Conservation (phyloP, 2,888 invertebrate genomes). For the Saturnia japonica region DNA sequence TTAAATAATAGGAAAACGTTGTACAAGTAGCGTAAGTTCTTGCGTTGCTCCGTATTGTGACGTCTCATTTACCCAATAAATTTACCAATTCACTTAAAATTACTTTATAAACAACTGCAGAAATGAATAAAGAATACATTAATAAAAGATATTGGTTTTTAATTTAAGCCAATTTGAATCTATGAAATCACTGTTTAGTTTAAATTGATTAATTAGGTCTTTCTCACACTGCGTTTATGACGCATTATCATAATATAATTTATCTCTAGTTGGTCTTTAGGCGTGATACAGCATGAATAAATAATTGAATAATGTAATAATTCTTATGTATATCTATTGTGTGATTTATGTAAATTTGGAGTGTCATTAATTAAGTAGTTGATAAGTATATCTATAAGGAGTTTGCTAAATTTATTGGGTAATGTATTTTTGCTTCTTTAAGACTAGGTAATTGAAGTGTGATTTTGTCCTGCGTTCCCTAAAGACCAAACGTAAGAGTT, state of each 20-base stretch:
- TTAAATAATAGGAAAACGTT: slow-evolving; percentile 25
- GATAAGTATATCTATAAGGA: slow-evolving; percentile 63
- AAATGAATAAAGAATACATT: slow-evolving; percentile 59
- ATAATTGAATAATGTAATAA: slow-evolving; percentile 28
- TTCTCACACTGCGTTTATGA: slow-evolving; percentile 73
- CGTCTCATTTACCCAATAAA: slow-evolving; percentile 75
- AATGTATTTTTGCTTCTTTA: slow-evolving; percentile 52
- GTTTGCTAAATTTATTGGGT: slow-evolving; percentile 82
- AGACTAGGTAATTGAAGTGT: slow-evolving; percentile 43
- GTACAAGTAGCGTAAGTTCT: slow-evolving; percentile 41
- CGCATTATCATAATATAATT: slow-evolving; percentile 43
- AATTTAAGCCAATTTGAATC: slow-evolving; percentile 71
- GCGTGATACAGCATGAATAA: slow-evolving; percentile 57
- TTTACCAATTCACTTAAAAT: slow-evolving; percentile 71
- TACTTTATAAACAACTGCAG: slow-evolving; percentile 53
- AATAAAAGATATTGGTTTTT: slow-evolving; percentile 58
- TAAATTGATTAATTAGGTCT: slow-evolving; percentile 20
- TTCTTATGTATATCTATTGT: slow-evolving; percentile 20
- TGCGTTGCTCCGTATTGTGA: slow-evolving; percentile 63
- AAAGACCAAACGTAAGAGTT: slow-evolving; percentile 81
- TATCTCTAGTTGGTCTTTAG: slow-evolving; percentile 79
- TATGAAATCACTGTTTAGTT: slow-evolving; percentile 70
- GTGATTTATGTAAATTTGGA: slow-evolving; percentile 47
- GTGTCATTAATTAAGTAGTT: slow-evolving; percentile 60
- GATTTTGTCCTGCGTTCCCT: slow-evolving; percentile 67